Evolutionary conservation across 2,113 vertebrate genomes (phyloP).

Genomic region (Siphamia tubifer): DNA sequence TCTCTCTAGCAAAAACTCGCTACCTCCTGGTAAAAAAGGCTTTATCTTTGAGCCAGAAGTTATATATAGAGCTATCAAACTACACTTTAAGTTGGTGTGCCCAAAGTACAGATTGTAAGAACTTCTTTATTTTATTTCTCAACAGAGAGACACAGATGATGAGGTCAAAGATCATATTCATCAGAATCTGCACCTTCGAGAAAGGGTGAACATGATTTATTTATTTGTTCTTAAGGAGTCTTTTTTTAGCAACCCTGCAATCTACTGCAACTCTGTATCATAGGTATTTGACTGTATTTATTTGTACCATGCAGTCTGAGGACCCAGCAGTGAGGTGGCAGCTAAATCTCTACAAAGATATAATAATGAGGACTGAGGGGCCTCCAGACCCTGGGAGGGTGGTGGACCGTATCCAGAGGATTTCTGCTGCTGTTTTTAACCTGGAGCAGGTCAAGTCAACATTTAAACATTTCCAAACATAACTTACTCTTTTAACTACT

Average conservation of each 20-base stretch:
- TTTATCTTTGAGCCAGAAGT: no score
- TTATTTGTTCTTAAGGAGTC: background rate
- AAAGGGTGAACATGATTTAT: conserved; percentile 85
- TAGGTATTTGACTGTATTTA: background rate
- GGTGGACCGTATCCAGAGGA: conserved; percentile 94
- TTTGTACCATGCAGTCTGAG: conserved; percentile 85
- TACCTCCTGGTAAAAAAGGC: conserved; percentile 86
- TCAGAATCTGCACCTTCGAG: conserved; percentile 93
- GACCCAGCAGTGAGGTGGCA: conserved; percentile 98
- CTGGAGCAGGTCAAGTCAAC: conserved; percentile 83
- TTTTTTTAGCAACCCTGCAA: background rate
- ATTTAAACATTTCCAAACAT: background rate
- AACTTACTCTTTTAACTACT: background rate
- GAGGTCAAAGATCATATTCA: conserved; percentile 94
- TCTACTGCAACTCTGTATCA: background rate
- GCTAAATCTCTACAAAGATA: conserved; percentile 94
- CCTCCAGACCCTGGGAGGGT: conserved; percentile 86
- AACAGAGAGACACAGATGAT: conserved; percentile 94
- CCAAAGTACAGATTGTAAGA: no score
- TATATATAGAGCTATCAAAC: no score
- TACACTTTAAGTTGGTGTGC: no score
- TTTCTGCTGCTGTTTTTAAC: conserved; percentile 96
- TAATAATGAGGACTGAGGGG: conserved; percentile 85
- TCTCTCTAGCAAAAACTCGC: conserved; percentile 91
- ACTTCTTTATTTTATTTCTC: conserved; percentile 27